A percentile compares a stretch with the other conserved stretches of the same genome.
These are phyloP conservation scores for Melanocharis versteri DNA, from an alignment of 2,113 vertebrate species.

Conservation along the genomic window DNA sequence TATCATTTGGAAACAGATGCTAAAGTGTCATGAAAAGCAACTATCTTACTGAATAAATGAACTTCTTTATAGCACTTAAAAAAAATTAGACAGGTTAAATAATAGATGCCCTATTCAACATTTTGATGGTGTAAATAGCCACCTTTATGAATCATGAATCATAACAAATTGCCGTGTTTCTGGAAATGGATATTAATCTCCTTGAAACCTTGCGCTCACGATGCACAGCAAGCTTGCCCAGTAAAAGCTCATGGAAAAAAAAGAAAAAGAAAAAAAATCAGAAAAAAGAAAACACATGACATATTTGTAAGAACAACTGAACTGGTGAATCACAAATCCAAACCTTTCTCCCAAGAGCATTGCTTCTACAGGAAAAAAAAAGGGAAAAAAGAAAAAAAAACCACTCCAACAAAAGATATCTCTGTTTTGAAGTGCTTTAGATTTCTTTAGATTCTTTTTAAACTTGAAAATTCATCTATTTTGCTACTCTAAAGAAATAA, in stretches of 20 bases:
- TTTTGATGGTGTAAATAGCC: not conserved
- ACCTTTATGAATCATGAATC: not conserved
- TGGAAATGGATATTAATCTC: not conserved
- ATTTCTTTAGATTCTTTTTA: not conserved
- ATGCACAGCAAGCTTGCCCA: not conserved
- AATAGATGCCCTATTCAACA: not conserved
- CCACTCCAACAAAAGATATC: not conserved
- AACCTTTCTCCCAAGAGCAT: not conserved
- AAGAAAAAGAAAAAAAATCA: fast-evolving
- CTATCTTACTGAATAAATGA: constrained; percentile 2
- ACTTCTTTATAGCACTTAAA: not conserved
- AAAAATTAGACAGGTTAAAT: constrained; percentile 8
- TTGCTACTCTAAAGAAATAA: not conserved
- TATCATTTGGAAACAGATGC: constrained; percentile 59
- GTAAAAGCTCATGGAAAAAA: not conserved
- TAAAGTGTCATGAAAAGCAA: constrained; percentile 52
- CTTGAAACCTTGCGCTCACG: not conserved
- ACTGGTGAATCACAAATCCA: not conserved
- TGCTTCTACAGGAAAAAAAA: not conserved
- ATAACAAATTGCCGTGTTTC: not conserved
- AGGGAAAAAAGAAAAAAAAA: fast-evolving
- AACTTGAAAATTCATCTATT: not conserved
- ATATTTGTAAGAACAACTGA: not conserved
- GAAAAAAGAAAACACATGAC: not conserved
- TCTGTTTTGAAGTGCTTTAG: not conserved